A percentile compares a stretch with the other conserved stretches of the same genome.
phyloP scores from a whole-genome alignment of 1,140 invertebrate genomes.

The Zaprionus ornatus region DNA sequence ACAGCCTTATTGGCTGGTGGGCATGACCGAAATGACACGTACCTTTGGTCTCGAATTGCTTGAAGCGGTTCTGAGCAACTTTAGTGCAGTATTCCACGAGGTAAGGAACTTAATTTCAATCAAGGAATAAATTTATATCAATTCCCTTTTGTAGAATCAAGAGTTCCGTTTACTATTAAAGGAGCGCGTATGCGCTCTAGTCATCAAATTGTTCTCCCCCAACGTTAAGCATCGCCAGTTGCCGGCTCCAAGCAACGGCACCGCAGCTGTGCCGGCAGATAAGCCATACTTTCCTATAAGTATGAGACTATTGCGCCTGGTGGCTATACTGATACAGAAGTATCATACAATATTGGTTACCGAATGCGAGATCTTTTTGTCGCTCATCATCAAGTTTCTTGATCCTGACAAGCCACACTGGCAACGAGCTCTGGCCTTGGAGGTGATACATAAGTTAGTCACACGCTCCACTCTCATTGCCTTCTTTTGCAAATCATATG shows the following conservation, averaged over 20 bases:
- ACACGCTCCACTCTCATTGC: conserved; percentile 94
- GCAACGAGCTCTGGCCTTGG: conserved; percentile 97
- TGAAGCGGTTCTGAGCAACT: conserved; percentile 96
- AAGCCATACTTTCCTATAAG: conserved; percentile 99
- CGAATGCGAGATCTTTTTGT: conserved; percentile 99
- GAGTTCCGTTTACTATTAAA: conserved; percentile 98
- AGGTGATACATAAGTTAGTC: conserved; percentile 97
- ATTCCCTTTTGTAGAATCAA: conserved; percentile 88
- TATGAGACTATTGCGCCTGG: conserved; percentile 96
- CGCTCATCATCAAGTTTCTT: conserved; percentile 97
- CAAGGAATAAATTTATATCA: conserved; percentile 13
- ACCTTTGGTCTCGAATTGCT: conserved; percentile 98
- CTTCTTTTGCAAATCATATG: conserved; percentile 97
- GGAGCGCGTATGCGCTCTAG: conserved; percentile 97
- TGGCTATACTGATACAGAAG: conserved; percentile 96
- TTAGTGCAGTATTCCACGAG: conserved; percentile 96
- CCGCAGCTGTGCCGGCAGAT: conserved; percentile 88
- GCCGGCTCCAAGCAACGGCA: conserved; percentile 78
- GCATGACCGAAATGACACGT: conserved; percentile 98
- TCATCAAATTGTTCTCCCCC: conserved; percentile 98
- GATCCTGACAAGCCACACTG: conserved; percentile 98
- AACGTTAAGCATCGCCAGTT: conserved; percentile 95
- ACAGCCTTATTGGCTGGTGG: conserved; percentile 96
- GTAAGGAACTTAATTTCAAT: conserved; percentile 84
- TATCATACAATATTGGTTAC: conserved; percentile 97